Conservation (phyloP, 2,888 invertebrate genomes). For the Scaptomyza parva region DNA sequence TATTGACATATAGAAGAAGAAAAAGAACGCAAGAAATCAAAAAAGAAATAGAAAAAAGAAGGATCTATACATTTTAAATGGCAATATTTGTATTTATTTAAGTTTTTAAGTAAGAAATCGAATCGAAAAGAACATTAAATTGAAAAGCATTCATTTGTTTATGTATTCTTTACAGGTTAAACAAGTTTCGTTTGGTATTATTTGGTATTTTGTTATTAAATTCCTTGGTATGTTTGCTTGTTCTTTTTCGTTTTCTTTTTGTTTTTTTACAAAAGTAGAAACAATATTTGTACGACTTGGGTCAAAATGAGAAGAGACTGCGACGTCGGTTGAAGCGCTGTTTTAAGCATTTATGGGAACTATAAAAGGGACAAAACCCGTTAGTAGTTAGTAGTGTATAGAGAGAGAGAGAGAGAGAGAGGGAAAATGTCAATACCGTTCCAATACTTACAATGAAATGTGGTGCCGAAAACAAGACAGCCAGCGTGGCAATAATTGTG, state of each 20-base stretch:
- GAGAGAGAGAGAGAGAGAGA: too few species aligned
- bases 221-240: background rate
- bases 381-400: too few species aligned
- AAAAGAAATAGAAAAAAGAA: slow-evolving; percentile 5
- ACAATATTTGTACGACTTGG: slow-evolving; percentile 62
- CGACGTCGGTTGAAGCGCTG: slow-evolving; percentile 32
- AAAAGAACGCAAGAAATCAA: too few species aligned
- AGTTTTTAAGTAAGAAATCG: slow-evolving; percentile 6
- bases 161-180: slow-evolving; percentile 49
- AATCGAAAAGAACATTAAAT: slow-evolving; percentile 30
- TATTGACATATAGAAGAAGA: slow-evolving; percentile 28
- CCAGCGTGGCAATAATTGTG: slow-evolving; percentile 98
- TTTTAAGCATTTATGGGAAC: slow-evolving; percentile 77
- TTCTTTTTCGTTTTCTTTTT: background rate
- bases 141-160: slow-evolving; percentile 57
- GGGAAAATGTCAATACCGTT: too few species aligned
- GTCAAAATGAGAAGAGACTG: slow-evolving; percentile 43
- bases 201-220: slow-evolving; percentile 3
- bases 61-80: slow-evolving; percentile 33
- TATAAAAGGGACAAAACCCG: slow-evolving; percentile 35
- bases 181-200: slow-evolving; percentile 9
- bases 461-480: slow-evolving; percentile 97
- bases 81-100: background rate
- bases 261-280: slow-evolving; percentile 63
- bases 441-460: slow-evolving; percentile 92